Conservation (phyloP, 92 coral and sea anemone genomes). For the Phenganax stokvisi region DNA sequence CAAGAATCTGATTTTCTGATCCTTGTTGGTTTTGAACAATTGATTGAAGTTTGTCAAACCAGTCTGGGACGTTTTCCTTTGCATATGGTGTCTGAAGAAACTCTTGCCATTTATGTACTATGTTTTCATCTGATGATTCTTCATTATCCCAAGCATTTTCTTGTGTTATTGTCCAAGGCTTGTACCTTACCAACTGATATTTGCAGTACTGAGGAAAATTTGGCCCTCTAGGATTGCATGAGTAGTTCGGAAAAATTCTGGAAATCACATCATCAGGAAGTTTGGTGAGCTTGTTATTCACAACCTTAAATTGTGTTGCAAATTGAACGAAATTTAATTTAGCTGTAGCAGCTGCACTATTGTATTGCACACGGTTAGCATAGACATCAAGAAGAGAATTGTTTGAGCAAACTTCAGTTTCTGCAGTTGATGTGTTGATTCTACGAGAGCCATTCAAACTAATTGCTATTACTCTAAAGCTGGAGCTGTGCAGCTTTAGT, state of each 20-base stretch:
- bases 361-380: slow-evolving; percentile 52
- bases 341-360: slow-evolving; percentile 36
- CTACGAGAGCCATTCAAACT: slow-evolving; percentile 57
- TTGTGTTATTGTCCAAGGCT: slow-evolving; percentile 53
- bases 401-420: slow-evolving; percentile 42
- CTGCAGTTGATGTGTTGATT: slow-evolving; percentile 37
- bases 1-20: slow-evolving; percentile 29
- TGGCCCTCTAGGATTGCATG: slow-evolving; percentile 63
- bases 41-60: slow-evolving; percentile 60
- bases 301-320: slow-evolving; percentile 55
- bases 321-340: slow-evolving; percentile 53
- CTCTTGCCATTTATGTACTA: slow-evolving; percentile 57
- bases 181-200: slow-evolving; percentile 59
- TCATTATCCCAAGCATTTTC: slow-evolving; percentile 57
- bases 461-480: background rate
- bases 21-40: slow-evolving; percentile 51
- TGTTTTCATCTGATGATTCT: slow-evolving; percentile 52
- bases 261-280: slow-evolving; percentile 57
- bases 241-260: slow-evolving; percentile 53
- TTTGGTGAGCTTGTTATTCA: slow-evolving; percentile 46
- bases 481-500: slow-evolving; percentile 50
- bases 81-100: slow-evolving; percentile 61
- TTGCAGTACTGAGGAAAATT: slow-evolving; percentile 53
- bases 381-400: slow-evolving; percentile 56
- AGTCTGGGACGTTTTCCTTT: slow-evolving; percentile 57